Evolutionary conservation across 1,140 invertebrate species (phyloP).

Genomic region (Diploscapter pachys): DNA sequence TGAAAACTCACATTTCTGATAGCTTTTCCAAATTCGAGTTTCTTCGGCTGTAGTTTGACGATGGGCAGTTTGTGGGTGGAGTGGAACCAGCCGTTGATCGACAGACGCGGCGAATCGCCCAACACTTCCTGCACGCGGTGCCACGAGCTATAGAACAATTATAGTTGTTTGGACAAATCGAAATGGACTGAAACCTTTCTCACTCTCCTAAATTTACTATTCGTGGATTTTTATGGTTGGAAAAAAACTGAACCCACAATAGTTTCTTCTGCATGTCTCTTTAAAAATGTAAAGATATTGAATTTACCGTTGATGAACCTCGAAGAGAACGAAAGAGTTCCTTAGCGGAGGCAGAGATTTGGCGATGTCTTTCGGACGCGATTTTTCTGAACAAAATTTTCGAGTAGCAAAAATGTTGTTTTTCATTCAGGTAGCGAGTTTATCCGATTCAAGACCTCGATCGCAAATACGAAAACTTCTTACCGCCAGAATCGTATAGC

Average conservation of each 20-base stretch:
- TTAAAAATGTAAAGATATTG: no score
- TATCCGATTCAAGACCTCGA: no score
- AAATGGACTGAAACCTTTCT: background rate
- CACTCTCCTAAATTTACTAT: no score
- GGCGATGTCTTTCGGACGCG: slow-evolving; percentile 23
- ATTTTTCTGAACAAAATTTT: slow-evolving; percentile 18
- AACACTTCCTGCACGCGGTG: slow-evolving; percentile 30
- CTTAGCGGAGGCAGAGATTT: slow-evolving; percentile 7
- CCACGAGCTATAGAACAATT: slow-evolving; percentile 17
- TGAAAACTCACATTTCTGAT: no score
- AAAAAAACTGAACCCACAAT: no score
- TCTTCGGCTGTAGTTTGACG: no score
- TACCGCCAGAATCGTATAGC: slow-evolving; percentile 20
- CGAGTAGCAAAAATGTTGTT: background rate
- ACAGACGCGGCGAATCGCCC: slow-evolving; percentile 18
- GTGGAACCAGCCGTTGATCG: slow-evolving; percentile 36
- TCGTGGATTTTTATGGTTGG: no score
- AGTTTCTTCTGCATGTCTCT: no score
- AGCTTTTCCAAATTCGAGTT: no score
- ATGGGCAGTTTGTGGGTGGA: background rate
- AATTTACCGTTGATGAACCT: slow-evolving; percentile 17
- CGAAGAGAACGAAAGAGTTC: slow-evolving; percentile 26
- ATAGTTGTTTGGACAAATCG: background rate
- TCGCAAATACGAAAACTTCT: no score
- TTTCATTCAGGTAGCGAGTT: no score